Conservation (phyloP, 1,140 invertebrate species). For the Papilio machaon region DNA sequence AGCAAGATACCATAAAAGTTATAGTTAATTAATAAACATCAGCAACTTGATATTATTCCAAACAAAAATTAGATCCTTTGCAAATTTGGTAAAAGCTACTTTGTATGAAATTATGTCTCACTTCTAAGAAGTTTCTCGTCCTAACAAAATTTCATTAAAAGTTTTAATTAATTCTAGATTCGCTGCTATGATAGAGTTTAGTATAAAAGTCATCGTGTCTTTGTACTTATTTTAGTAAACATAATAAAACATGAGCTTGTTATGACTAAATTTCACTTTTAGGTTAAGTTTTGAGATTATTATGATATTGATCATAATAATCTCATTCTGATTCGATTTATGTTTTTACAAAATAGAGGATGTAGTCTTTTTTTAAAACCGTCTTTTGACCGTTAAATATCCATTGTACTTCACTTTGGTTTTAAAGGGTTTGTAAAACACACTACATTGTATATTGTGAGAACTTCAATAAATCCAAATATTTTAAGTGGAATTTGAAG, state of each 20-base stretch:
- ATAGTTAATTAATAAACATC: neutral
- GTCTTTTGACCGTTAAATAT: no score
- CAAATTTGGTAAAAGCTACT: slow-evolving; percentile 19
- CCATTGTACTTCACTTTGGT: no score
- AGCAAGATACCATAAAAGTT: neutral
- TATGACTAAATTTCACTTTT: neutral
- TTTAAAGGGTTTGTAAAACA: no score
- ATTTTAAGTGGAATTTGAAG: neutral
- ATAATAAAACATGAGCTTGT: neutral
- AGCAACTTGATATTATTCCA: slow-evolving; percentile 1
- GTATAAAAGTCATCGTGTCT: slow-evolving; percentile 24
- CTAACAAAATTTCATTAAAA: slow-evolving; percentile 29
- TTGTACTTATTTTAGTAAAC: slow-evolving; percentile 11
- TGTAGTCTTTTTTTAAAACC: no score
- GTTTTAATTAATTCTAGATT: slow-evolving; percentile 25
- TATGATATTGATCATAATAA: no score
- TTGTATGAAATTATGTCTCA: slow-evolving; percentile 18
- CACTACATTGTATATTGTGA: neutral
- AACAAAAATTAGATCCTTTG: slow-evolving; percentile 17
- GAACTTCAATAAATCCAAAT: neutral
- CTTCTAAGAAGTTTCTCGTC: slow-evolving; percentile 19
- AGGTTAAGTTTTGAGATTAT: neutral
- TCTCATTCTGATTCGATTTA: no score
- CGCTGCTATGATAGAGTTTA: slow-evolving; percentile 14
- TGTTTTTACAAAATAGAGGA: no score